These are phyloP conservation scores for Sarotherodon lohbergeri DNA, from an alignment of 2,113 vertebrate genomes.

Conservation along the genomic window DNA sequence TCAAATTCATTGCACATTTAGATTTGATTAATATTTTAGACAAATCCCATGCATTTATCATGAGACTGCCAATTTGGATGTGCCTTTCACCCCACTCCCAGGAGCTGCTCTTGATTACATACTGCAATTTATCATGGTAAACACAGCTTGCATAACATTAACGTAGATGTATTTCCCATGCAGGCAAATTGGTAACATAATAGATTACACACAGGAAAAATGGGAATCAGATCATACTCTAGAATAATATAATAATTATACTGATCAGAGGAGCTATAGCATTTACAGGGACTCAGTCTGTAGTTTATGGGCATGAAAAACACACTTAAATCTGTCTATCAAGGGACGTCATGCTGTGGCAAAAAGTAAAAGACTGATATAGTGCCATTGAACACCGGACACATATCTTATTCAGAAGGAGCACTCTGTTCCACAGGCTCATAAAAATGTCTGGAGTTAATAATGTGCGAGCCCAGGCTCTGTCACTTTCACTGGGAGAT, in stretches of 20 bases:
- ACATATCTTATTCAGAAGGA: slow-evolving; percentile 59
- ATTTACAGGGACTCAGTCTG: not conserved
- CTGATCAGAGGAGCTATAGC: not conserved
- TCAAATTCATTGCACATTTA: slow-evolving; percentile 60
- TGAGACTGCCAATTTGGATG: slow-evolving; percentile 51
- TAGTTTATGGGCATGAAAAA: not conserved
- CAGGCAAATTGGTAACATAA: slow-evolving; percentile 1
- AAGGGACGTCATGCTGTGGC: not conserved
- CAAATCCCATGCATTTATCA: slow-evolving; percentile 61
- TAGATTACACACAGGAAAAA: not conserved
- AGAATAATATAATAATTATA: not conserved
- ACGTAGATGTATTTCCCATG: slow-evolving; percentile 31
- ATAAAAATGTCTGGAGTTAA: slow-evolving; percentile 65
- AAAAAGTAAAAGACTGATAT: slow-evolving; percentile 26
- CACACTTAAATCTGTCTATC: not conserved
- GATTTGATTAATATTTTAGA: slow-evolving; percentile 63
- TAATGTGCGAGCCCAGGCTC: slow-evolving; percentile 55
- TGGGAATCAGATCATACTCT: slow-evolving; percentile 13
- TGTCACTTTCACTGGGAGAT: slow-evolving; percentile 58
- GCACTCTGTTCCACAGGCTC: slow-evolving; percentile 51
- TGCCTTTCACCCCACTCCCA: slow-evolving; percentile 33
- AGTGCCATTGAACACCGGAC: slow-evolving; percentile 4
- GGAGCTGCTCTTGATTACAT: slow-evolving; percentile 44
- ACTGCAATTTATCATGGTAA: slow-evolving; percentile 42
- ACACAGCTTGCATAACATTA: slow-evolving; percentile 48